These are phyloP conservation scores for Atherinosoma microstoma DNA, from an alignment of 2,797 vertebrate species.

Conservation along the genomic window DNA sequence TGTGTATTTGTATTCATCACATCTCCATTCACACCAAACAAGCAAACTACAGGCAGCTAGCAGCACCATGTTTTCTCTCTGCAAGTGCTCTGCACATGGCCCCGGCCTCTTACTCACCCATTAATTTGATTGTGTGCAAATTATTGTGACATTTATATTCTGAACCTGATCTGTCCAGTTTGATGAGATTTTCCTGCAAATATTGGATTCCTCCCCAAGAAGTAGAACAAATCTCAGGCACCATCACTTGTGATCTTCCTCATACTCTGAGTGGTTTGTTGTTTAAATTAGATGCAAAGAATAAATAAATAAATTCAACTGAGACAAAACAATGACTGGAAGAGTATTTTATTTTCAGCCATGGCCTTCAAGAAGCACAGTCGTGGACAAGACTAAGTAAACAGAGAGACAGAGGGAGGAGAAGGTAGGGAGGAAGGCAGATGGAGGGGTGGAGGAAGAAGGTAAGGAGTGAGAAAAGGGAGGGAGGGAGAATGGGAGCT, in stretches of 20 bases:
- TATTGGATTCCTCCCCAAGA: neutral
- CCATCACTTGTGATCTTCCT: constrained; percentile 17
- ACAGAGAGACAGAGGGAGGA: constrained; percentile 22
- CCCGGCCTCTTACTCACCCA: constrained; percentile 10
- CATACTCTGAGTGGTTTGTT: constrained; percentile 10
- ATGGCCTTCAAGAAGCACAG: constrained; percentile 25
- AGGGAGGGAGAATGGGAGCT: constrained; percentile 19
- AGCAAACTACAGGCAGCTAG: constrained; percentile 19
- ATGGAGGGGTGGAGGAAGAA: constrained; percentile 34
- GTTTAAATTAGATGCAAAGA: constrained; percentile 6
- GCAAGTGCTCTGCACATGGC: constrained; percentile 21
- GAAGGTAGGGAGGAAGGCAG: constrained; percentile 29
- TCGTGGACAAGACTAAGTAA: constrained; percentile 21
- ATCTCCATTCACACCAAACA: constrained; percentile 53
- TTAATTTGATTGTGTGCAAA: constrained; percentile 6
- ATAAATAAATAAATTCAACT: constrained; percentile 6
- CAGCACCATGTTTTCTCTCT: constrained; percentile 25
- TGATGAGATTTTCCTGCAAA: constrained; percentile 18
- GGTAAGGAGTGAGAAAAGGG: constrained; percentile 16
- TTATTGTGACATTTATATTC: constrained; percentile 39
- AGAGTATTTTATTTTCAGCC: constrained; percentile 28
- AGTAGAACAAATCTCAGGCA: neutral
- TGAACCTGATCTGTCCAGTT: constrained; percentile 19
- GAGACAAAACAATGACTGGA: neutral
- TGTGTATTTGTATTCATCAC: constrained; percentile 54